phyloP scores from a whole-genome alignment of 2,113 vertebrate genomes.

The Argyrosomus japonicus region DNA sequence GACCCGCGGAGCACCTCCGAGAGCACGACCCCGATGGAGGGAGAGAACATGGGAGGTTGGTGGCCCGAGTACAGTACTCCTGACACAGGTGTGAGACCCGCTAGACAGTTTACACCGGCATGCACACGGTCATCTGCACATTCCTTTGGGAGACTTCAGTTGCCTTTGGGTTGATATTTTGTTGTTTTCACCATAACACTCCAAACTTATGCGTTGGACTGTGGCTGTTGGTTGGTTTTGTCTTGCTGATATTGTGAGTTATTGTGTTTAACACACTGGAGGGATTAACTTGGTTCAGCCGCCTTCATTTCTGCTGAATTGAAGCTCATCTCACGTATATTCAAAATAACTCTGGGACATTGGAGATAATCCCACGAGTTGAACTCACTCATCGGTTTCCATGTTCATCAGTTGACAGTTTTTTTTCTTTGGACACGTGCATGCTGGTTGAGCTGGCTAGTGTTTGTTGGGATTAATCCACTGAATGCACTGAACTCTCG shows the following conservation, averaged over 20 bases:
- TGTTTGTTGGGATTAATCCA: constrained; percentile 69
- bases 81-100: constrained; percentile 90
- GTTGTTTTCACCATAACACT: constrained; percentile 69
- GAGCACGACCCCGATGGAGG: constrained; percentile 85
- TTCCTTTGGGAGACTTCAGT: constrained; percentile 57
- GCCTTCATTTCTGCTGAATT: constrained; percentile 4
- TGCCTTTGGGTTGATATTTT: constrained; percentile 65
- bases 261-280: not conserved
- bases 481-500: constrained; percentile 56
- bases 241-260: constrained; percentile 3
- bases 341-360: not conserved
- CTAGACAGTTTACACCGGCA: constrained; percentile 88
- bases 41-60: constrained; percentile 98
- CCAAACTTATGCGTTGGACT: constrained; percentile 44
- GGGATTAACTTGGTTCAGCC: constrained; percentile 25
- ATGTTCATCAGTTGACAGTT: constrained; percentile 48
- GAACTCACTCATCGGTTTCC: constrained; percentile 61
- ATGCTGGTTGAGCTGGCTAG: constrained; percentile 92
- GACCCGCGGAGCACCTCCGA: constrained; percentile 80
- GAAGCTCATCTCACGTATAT: not conserved
- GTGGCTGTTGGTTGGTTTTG: constrained; percentile 41
- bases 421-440: constrained; percentile 83
- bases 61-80: constrained; percentile 94
- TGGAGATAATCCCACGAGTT: not conserved
- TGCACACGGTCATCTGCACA: constrained; percentile 82